Base-by-base conservation (phyloP, 1,140 invertebrate genomes). In the Akabosia matsudoensis region DNA sequence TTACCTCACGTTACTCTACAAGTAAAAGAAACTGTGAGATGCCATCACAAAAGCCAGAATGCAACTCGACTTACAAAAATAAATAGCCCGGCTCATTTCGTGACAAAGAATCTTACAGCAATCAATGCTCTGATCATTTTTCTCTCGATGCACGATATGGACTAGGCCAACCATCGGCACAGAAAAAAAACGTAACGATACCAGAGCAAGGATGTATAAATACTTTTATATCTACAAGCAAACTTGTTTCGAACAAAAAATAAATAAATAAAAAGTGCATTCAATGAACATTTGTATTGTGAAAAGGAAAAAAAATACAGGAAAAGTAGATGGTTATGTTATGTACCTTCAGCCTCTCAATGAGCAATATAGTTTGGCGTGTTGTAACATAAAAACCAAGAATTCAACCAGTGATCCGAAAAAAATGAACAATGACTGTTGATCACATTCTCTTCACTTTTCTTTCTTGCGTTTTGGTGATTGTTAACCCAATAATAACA, bases 31-130 rank as follows among this genome's bases (percentile, higher is more conserved):
- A n/a, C n/a, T n/a, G n/a, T n/a, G n/a, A n/a, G n/a, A n/a, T n/a
- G n/a, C n/a, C n/a, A n/a, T n/a, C 54, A 24, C 24, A n/a, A 7
- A 45, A 45, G 37, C n/a, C n/a, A n/a, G n/a, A n/a, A n/a, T 61
- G 54, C 54, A 61, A 61, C 54, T 61, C 14, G 14, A 67, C 28
- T 30, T 30, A 67, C 61, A 67, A 67, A 67, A 67, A 67, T 67
- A 67, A 67, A 67, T 67, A 30, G 61, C 61, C 31, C 61, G 61
- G 61, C 61, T 67, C 61, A 67, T 67, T 67, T 67, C 61, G 31
- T 67, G 61, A 67, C 61, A 67, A 67, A 67, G 61, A 67, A 24
- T 56, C 30, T 67, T 10, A 67, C 24, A 67, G 31, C 13, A 61
- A 61, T 61, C 14, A 61, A 61, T 61, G 54, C n/a, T n/a, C n/a